Evolutionary conservation across 2,113 vertebrate species (phyloP).

Genomic region (Passerina amoena): DNA sequence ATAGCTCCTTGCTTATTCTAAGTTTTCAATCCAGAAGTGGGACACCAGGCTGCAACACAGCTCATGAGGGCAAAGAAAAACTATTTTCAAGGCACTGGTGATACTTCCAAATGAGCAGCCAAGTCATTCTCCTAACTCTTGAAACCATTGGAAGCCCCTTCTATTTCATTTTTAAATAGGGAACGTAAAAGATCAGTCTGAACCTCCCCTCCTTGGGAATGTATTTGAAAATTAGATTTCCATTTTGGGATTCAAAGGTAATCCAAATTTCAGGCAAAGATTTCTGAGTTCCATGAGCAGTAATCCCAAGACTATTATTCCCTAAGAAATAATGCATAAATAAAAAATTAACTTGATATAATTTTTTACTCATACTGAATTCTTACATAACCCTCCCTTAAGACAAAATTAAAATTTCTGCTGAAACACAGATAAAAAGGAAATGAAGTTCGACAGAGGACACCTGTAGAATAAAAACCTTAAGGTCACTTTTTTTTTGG

Average conservation of each 20-base stretch:
- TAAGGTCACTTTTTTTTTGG: not conserved
- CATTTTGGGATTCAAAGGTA: not conserved
- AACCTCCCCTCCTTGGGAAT: not conserved
- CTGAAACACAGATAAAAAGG: not conserved
- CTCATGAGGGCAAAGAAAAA: not conserved
- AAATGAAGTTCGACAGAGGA: not conserved
- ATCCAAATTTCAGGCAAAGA: not conserved
- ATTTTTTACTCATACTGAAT: not conserved
- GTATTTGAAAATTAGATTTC: not conserved
- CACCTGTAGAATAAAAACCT: not conserved
- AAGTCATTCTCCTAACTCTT: not conserved
- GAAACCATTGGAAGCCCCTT: not conserved
- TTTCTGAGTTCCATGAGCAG: not conserved
- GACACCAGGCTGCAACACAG: not conserved
- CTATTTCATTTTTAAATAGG: not conserved
- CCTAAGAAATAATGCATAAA: not conserved
- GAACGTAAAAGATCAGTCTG: not conserved
- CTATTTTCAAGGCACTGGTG: not conserved
- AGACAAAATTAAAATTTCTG: not conserved
- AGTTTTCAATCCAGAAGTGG: slow-evolving; percentile 7
- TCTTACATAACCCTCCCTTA: not conserved
- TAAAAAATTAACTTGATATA: not conserved
- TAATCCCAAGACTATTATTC: not conserved
- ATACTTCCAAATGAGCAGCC: not conserved
- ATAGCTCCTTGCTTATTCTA: slow-evolving; percentile 26